Base-by-base conservation (phyloP, 2,113 vertebrate genomes). In the Recurvirostra avosetta region DNA sequence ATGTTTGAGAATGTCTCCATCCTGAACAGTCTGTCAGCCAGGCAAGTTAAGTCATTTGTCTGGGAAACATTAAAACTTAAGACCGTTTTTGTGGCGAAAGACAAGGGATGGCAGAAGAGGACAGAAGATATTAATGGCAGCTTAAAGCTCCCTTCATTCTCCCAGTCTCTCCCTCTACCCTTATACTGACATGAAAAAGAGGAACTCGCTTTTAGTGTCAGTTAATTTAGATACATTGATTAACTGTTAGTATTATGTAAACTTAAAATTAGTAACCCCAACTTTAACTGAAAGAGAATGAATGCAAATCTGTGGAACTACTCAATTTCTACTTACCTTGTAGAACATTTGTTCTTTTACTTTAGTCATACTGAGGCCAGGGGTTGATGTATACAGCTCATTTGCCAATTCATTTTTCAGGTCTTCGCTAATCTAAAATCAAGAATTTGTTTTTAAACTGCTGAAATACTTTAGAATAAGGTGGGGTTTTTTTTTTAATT, bases 341-440 rank as follows among this genome's bases (percentile, higher is more conserved):
- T 99, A 99, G 96, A 99, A 98, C 73, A 98, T 98, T 41, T 98
- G 97, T 2, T 97, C 93, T 67, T 96, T 98, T 29, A 98, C 79
- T 29, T 97, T 98, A 92, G 21, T 0, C 47, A 72, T 86, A 94
- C 2, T 98, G 88, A 98, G 18, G 47, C 71, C 78, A 70, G 97
- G 98, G 66, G 98, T 99, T 95, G 99, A 99, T 29, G 41, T 68
- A 41, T 68, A 32, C 34, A 99, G 98, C n/a, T 99, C 97, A 2
- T 97, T 77, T 94, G 41, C 38, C 81, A 99, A 97, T 10, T 38
- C 43, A 23, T 27, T 86, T 98, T 99, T 99, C 65, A 99, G 96
- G 17, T 98, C 96, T 21, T 92, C 89, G 61, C 85, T 97, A 92
- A 99, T 96, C 99, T 99, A 93, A 92, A 96, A 97, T 56, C 21